Evolutionary conservation across 2,113 vertebrate genomes (phyloP).

Genomic region (Oplegnathus fasciatus): DNA sequence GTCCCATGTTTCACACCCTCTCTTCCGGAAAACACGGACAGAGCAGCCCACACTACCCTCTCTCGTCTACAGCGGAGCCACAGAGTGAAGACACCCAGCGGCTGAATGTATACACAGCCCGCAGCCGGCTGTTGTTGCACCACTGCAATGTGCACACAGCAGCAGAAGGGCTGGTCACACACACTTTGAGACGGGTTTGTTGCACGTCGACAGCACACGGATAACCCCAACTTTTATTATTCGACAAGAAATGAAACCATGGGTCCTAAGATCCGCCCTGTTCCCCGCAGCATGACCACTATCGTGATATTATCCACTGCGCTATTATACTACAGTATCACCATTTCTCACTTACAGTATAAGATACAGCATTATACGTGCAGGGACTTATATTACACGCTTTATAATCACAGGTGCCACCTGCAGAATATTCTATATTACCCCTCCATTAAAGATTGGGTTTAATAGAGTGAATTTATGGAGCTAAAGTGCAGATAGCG

Average conservation of each 20-base stretch:
- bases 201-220: slow-evolving; percentile 41
- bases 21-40: slow-evolving; percentile 69
- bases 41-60: slow-evolving; percentile 16
- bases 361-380: fast-evolving
- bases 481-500: slow-evolving; percentile 9
- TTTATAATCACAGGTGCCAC: neutral
- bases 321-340: neutral
- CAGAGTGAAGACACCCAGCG: slow-evolving; percentile 49
- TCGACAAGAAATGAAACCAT: slow-evolving; percentile 27
- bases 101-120: slow-evolving; percentile 1
- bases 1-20: slow-evolving; percentile 73
- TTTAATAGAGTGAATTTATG: neutral
- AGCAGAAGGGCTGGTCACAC: neutral
- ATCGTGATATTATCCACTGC: neutral
- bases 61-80: neutral
- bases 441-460: neutral
- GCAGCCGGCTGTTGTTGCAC: slow-evolving; percentile 54
- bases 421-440: neutral
- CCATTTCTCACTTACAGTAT: fast-evolving
- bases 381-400: neutral
- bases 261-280: slow-evolving; percentile 78
- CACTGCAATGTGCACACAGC: slow-evolving; percentile 34
- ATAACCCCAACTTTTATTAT: slow-evolving; percentile 75
- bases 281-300: slow-evolving; percentile 20
- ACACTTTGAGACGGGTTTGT: slow-evolving; percentile 31